These are phyloP conservation scores for Cyphomyrus discorhynchus DNA, from an alignment of 2,113 vertebrate species.

Conservation along the genomic window DNA sequence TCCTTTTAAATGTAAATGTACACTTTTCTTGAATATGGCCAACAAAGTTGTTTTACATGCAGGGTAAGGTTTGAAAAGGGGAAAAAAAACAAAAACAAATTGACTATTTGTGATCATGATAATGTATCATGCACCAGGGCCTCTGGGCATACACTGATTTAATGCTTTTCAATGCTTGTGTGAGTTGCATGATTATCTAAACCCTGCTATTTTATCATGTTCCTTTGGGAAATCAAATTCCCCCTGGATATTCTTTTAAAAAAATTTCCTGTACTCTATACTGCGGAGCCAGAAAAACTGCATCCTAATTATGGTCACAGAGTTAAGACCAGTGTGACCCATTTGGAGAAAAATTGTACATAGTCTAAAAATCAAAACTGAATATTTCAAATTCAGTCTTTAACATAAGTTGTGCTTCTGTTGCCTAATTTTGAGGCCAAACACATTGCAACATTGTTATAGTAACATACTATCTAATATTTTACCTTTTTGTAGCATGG, in stretches of 20 bases:
- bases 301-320: neutral
- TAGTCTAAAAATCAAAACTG: neutral
- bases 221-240: neutral
- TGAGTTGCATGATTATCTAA: neutral
- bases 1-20: neutral
- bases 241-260: neutral
- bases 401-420: neutral
- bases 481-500: neutral
- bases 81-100: neutral
- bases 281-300: neutral
- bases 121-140: neutral
- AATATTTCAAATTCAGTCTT: neutral
- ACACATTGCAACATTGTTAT: neutral
- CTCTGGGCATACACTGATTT: neutral
- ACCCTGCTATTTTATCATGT: neutral
- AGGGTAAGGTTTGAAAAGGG: neutral
- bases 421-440: neutral
- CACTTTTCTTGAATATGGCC: neutral
- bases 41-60: neutral
- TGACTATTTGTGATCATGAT: neutral
- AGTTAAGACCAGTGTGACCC: neutral
- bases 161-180: neutral
- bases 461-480: neutral
- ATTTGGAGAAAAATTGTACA: neutral
- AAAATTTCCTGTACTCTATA: neutral